Base-by-base conservation (phyloP, 2,888 invertebrate genomes). In the Agonopterix heracliana region DNA sequence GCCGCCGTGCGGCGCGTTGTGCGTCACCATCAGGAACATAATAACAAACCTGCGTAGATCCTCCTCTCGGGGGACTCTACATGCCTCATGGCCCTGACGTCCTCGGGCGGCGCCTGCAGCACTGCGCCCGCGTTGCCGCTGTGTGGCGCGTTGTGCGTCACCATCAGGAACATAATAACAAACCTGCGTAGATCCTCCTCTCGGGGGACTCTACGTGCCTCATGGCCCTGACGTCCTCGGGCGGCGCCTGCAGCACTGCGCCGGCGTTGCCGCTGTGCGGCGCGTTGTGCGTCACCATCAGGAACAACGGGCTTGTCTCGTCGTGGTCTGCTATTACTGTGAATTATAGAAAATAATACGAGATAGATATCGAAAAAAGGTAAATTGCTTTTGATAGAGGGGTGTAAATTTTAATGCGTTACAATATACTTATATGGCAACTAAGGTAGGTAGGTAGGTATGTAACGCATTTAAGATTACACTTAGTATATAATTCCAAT, bases 131-230 rank as follows among this genome's bases (percentile, higher is more conserved):
- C 85, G 64, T 95, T 95, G 5, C 90, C 94, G 0, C 93, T 90
- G 71, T 98, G 98, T 0, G 94, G 92, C 0, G 96, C 96, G 43
- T 93, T 84, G 74, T 97, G 96, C 0, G 93, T 90, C 43, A 98
- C 65, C 80, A 95, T 91, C 54, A 98, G 79, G 66, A 96, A 96
- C 26, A 26, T 26, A 26, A 26, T 26, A 26, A 26, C 7, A 26
- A n/a, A 95, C 95, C 95, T 71, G 95, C 94, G 69, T 91, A 95
- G 41, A 91, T 91, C 61, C 93, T 89, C 55, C 96, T 86, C 46
- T 92, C 90, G 0, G 90, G 81, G 61, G 94, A 92, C 14, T 90
- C 81, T 36, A 96, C 26, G 26, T 26, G 26, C 26, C 26, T 81
- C 81, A 95, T 93, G 52, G 90, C 90, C 41, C 92, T 80, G 2